These are phyloP conservation scores for Herpailurus yagouaroundi DNA, from an alignment of 2,113 vertebrate genomes.

Conservation along the genomic window DNA sequence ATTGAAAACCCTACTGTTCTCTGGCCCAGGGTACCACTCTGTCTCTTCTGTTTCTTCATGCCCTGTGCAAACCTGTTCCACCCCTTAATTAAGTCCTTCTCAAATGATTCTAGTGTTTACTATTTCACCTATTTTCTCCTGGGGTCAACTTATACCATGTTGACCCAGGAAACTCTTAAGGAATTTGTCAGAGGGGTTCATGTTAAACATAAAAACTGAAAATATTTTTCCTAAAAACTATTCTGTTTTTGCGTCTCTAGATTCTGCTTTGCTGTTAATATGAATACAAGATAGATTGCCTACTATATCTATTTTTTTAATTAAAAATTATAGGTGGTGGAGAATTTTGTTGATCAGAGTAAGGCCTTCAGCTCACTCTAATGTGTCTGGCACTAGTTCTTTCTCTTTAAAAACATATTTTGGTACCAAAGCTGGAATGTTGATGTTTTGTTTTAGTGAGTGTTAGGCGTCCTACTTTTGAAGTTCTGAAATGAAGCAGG, in stretches of 20 bases:
- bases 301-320: neutral
- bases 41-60: neutral
- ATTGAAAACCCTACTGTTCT: neutral
- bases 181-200: neutral
- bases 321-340: neutral
- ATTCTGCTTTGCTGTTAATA: neutral
- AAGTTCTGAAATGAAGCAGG: neutral
- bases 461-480: neutral
- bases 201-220: neutral
- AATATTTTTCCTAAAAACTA: neutral
- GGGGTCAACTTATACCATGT: neutral
- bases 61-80: neutral
- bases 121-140: neutral
- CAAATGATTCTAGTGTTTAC: neutral
- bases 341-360: neutral
- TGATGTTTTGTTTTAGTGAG: neutral
- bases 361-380: neutral
- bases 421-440: neutral
- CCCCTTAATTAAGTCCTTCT: neutral
- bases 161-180: neutral
- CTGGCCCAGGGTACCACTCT: neutral
- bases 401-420: neutral
- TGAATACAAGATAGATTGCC: neutral
- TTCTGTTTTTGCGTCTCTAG: neutral
- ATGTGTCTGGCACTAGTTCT: neutral